Conservation (phyloP, 2,797 vertebrate genomes). For the Anisognathus igniventris region DNA sequence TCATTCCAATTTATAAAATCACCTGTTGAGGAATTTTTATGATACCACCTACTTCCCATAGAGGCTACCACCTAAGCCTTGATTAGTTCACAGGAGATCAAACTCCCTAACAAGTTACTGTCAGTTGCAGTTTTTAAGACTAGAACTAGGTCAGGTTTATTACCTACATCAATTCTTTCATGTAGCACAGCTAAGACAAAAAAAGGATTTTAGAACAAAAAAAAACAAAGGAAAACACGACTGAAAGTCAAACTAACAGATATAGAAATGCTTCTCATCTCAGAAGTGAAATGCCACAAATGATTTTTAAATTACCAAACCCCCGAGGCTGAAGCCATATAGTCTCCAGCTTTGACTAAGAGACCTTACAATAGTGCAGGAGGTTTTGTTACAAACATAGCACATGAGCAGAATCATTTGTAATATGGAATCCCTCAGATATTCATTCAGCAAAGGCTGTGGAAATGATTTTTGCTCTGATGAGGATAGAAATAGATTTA, state of each 20-base stretch:
- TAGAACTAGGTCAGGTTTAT: slow-evolving; percentile 69
- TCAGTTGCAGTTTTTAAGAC: slow-evolving; percentile 54
- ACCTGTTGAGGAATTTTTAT: slow-evolving; percentile 54
- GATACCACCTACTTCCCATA: slow-evolving; percentile 28
- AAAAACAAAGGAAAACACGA: not conserved
- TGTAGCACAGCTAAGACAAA: slow-evolving; percentile 30
- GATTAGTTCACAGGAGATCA: slow-evolving; percentile 72
- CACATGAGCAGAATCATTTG: not conserved
- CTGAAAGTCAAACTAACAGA: not conserved
- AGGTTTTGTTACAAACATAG: not conserved
- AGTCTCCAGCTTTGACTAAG: not conserved
- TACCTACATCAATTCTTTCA: slow-evolving; percentile 55
- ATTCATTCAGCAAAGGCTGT: not conserved
- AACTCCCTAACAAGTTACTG: slow-evolving; percentile 65
- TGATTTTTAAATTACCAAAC: not conserved
- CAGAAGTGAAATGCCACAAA: not conserved
- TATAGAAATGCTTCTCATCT: slow-evolving; percentile 33
- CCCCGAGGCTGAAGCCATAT: not conserved
- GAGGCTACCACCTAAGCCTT: slow-evolving; percentile 55
- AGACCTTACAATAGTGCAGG: not conserved
- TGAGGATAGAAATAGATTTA: slow-evolving; percentile 1
- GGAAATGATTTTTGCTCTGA: not conserved
- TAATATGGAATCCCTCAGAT: not conserved
- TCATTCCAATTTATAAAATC: slow-evolving; percentile 61
- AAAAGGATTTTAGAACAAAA: not conserved